Evolutionary conservation across 2,113 vertebrate genomes (phyloP), one percentile per base, ranked within the genome.

Genomic region (Protomyctophum bolini): DNA sequence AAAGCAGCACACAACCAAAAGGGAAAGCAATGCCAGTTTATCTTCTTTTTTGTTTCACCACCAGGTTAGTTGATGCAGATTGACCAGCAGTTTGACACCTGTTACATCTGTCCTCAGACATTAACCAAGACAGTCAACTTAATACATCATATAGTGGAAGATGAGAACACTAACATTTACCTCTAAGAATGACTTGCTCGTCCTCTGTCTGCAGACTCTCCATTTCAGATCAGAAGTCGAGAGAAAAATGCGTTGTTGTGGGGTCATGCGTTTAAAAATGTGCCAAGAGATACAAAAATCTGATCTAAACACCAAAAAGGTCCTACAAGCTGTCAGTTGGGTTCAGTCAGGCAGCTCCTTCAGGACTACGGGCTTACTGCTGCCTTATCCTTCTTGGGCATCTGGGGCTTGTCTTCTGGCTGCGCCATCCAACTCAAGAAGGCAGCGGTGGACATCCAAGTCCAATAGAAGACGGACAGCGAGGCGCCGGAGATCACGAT

Each of bases 391-490:
- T 67, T 84, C 73, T 87, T 81, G 57, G 88, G 88, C 45, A 84
- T 84, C 73, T 87, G 79, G 57, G 88, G 88, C 45, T 84, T 88
- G 80, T 85, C 86, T 46, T 87, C 84, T 62, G 76, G 52, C 63
- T 90, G 84, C 10, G 3, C 0, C 21, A 87, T 0, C 77, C 89
- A 87, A 70, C 70, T 92, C 10, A 77, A 48, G 75, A 90, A 91
- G 50, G 41, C 65, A 58, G 91, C 91, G 0, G 82, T 57, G 69
- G 92, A 68, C 29, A 93, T 2, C 59, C 91, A 85, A 46, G 66
- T 59, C 92, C 92, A 93, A 33, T 85, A 92, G 59, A 90, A 0
- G 60, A 91, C n/a, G n/a, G n/a, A n/a, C 29, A 93, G 52, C 48
- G 87, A 79, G 1, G 80, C 88, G 84, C 91, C 93, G 0, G 83